Evolutionary conservation across 1,140 invertebrate species (phyloP), one percentile per base, ranked within the genome.

Genomic region (Mylabris phalerata): DNA sequence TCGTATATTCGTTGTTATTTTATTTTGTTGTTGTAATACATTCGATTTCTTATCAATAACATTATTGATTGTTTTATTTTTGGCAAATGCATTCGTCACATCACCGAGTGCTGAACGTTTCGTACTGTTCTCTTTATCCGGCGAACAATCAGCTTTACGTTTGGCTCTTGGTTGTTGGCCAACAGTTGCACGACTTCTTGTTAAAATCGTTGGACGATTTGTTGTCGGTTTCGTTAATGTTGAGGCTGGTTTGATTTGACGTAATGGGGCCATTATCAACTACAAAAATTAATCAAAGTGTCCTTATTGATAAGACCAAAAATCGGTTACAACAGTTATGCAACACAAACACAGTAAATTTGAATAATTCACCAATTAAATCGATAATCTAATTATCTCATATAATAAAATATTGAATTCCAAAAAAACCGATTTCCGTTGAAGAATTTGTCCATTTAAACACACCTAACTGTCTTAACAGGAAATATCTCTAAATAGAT

Each of bases 21-120:
- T 59, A 40, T 11, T n/a, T 48, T 9, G 19, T n/a, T 26, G 47
- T 26, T 38, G 9, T 39, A n/a, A 52, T 52, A 10, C 13, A 38
- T 48, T 46, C 19, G 11, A 59, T 52, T 52, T 69, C 44, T 68
- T 62, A 27, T 66, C 66, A 49, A 55, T 67, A 32, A 32, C 32
- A 11, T 42, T 11, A n/a, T 42, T 11, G 10, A 11, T 42, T 42
- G 41, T 55, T 24, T 62, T 62, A 43, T 54, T 50, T 77, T 79
- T 63, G 71, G 71, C 57, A 75, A 74, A 46, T 52, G 76, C 85
- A 77, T 90, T 90, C 3, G 87, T 90, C 47, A 90, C 81, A 67
- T 91, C 88, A 60, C 85, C 85, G 65, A 91, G 82, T 2, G 86
- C 86, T 52, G 82, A 83, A 67, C 87, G 76, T 71, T 89, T 90